Base-by-base conservation (phyloP, 2,888 invertebrate genomes). In the Monochamus alternatus region DNA sequence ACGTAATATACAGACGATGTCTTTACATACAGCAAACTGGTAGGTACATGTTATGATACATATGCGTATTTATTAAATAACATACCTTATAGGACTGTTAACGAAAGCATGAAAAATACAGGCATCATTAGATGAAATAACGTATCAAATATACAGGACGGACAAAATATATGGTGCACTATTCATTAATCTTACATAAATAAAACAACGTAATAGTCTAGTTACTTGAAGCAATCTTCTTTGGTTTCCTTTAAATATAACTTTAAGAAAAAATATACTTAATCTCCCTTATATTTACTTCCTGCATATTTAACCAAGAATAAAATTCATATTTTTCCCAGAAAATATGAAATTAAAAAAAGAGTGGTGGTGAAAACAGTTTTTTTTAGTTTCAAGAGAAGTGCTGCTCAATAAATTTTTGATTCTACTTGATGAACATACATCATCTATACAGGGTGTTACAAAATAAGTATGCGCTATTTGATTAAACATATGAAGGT, bases 321-420 rank as follows among this genome's bases (percentile, higher is more conserved):
- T 67, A 75, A 75, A 75, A 75, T 75, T 75, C 75, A 75, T 75
- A 75, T 75, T 75, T 75, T 72, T 31, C 32, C 67, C 10, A 43
- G 67, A 72, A 75, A 75, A 75, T 75, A 75, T 75, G 75, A 75
- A 75, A 75, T 75, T 75, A 75, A 72, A 14, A 38, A 31, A 31
- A 63, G 38, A 70, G 32, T 30, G 63, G n/a, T 55, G 55, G 14
- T 55, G 14, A 47, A 55, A n/a, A 52, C 10, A 52, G 55, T 55
- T 55, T 47, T 10, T 12, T 10, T 60, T 30, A 7, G 44, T 31
- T 51, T 51, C 0, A 43, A 22, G 60, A 44, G 3, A 31, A 47
- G 5, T 22, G 9, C 22, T 44, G 44, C 69, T 69, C 69, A 60
- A 9, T 3, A 31, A 60, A 69, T 69, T 69, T 60, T 69, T 69